Percentiles rank a stretch among this genome's conserved stretches.
These are phyloP conservation scores for Deroptyus accipitrinus DNA, from an alignment of 2,113 vertebrate species.

Conservation along the genomic window DNA sequence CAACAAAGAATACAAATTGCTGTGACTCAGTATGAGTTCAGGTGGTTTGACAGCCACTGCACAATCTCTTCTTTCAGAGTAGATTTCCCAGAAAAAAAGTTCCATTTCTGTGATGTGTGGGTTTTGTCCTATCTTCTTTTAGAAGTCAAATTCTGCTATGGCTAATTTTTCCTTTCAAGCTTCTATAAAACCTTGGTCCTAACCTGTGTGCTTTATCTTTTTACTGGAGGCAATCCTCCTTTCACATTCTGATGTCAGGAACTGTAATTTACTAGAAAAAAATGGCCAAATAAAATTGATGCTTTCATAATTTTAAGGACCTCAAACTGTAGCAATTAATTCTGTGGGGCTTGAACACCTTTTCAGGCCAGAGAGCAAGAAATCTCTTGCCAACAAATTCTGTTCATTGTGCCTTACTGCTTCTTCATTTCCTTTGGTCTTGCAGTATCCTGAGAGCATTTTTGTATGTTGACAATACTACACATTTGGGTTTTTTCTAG, in stretches of 20 bases:
- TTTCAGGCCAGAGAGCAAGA: neutral
- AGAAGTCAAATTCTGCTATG: neutral
- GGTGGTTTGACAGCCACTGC: conserved; percentile 7
- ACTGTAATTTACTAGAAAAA: neutral
- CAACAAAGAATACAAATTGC: conserved; percentile 60
- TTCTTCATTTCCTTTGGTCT: neutral
- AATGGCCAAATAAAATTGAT: neutral
- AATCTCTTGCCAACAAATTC: neutral
- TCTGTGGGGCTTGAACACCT: neutral
- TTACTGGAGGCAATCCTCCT: neutral
- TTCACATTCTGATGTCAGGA: neutral
- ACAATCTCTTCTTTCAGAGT: conserved; percentile 24
- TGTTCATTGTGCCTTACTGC: neutral
- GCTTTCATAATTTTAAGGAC: neutral
- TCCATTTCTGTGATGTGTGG: neutral
- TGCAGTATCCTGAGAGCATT: neutral
- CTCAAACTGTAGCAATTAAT: neutral
- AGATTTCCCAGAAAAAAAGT: conserved; percentile 37
- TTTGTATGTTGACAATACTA: neutral
- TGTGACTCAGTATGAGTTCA: conserved; percentile 49
- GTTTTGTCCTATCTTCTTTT: neutral
- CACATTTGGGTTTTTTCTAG: neutral
- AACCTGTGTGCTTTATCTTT: neutral
- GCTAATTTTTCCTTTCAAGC: neutral
- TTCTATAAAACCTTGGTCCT: neutral